A percentile compares a stretch with the other conserved stretches of the same genome.
Conservation (phyloP, 2,113 vertebrate genomes). For the Chloropsis cyanopogon region DNA sequence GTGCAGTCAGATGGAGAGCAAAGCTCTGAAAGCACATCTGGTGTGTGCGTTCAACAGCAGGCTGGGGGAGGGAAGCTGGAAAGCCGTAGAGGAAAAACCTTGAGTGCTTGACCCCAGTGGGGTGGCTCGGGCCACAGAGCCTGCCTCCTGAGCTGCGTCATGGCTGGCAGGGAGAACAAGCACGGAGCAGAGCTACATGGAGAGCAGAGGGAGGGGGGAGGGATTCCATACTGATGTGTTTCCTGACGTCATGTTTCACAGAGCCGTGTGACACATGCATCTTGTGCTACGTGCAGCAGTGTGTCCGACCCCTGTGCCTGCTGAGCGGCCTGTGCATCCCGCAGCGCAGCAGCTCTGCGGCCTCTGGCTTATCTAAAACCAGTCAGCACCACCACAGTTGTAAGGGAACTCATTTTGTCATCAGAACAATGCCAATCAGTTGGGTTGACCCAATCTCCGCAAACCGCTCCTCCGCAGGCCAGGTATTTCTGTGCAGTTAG, state of each 20-base stretch:
- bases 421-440: background rate
- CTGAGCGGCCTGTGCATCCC: background rate
- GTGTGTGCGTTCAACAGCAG: background rate
- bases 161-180: background rate
- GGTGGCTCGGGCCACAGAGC: background rate
- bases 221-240: fast-evolving
- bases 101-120: background rate
- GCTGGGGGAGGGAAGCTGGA: background rate
- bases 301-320: background rate
- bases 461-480: background rate
- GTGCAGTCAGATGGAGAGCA: background rate
- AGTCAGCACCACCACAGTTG: background rate
- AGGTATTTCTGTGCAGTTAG: background rate
- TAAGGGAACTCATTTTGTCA: background rate
- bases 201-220: background rate
- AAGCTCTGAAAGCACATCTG: background rate
- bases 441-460: background rate
- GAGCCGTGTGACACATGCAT: fast-evolving
- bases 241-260: background rate
- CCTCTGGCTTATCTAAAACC: background rate
- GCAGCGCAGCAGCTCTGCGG: background rate
- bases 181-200: fast-evolving
- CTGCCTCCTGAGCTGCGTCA: background rate
- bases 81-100: fast-evolving
- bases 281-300: background rate